Base-by-base conservation (phyloP, 2,888 invertebrate species). In the Amblyteles armatorius region DNA sequence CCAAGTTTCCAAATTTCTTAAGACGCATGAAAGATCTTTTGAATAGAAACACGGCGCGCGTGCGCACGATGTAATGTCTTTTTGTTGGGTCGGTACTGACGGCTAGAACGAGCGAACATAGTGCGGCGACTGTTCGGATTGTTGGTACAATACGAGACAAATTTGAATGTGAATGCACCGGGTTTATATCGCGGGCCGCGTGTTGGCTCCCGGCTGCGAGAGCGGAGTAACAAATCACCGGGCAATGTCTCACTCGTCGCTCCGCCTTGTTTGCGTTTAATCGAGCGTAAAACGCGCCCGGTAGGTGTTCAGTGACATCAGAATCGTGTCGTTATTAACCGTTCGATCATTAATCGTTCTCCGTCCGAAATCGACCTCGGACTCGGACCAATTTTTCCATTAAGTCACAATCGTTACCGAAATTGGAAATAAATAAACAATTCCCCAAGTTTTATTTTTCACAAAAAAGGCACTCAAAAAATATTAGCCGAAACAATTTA, bases 81-180 rank as follows among this genome's bases (percentile, higher is more conserved):
- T 60, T 60, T 33, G 60, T 60, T 16, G 1, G 9, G 16, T 33
- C 60, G 60, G 13, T 13, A 16, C 26, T 26, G 13, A 16, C 16
- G 16, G 60, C 50, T 26, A 19, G 11, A 76, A 65, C 44, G 48
- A 69, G 13, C 5, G 69, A 33, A 69, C 52, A 44, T 11, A 3
- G 44, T 44, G 40, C 71, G 29, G 55, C 44, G 22, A 67, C 52
- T 63, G 74, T 63, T 60, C 40, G 40, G 22, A 33, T 48, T 40
- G 26, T 68, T 33, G 68, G 13, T 50, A 74, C 50, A 69, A 63
- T 36, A 9, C 69, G 57, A 40, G 52, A 22, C 52, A 67, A 82
- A 82, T 82, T 78, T 78, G 57, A 82, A 82, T 82, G 29, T 68
- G 55, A 82, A 82, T 78, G 73, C 71, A 57, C 63, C 57, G 55